Evolutionary conservation across 2,113 vertebrate species (phyloP), one percentile per base, ranked within the genome.

Genomic region (Pteropus alecto): DNA sequence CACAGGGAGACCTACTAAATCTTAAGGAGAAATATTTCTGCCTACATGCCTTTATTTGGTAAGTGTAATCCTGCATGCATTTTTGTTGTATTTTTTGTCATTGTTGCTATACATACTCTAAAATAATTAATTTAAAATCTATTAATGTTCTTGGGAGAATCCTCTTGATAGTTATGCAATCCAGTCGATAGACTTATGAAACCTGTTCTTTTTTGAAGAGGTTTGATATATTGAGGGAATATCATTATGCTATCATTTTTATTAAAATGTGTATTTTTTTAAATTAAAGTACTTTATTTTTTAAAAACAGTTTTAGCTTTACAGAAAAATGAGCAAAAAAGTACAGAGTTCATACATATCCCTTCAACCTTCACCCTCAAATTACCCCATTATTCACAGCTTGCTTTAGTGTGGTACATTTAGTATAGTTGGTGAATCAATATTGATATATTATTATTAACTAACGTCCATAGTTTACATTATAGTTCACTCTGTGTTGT

Each of bases 221-320:
- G 1, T 92, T 68, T 94, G 41, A 67, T 88, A 79, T 71, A 68
- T 35, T 46, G 73, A 41, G 26, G 21, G 28, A 74, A 77, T 56
- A 89, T 43, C 76, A 95, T 87, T 93, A 79, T 76, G 38, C 15
- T 54, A 89, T 91, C 88, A 85, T 94, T 58, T 95, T 96, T 93
- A 73, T 21, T 7, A 22, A 92, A 87, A 33, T 3, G 48, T 51
- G 48, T 51, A 51, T 51, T 51, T 51, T 51, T 51, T 14, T 10
- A 46, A 51, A 51, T 51, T 51, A 51, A 14, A 51, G 48, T 51
- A 51, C 48, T 51, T 51, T 51, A 51, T 51, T 51, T 51, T 51
- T 51, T 15, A 51, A 51, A 51, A 51, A 51, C 12, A 13, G 48
- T 51, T 51, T 51, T 51, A 51, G 48, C 48, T 51, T 51, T 51